Base-by-base conservation (phyloP, 2,888 invertebrate species). In the Apamea anceps region DNA sequence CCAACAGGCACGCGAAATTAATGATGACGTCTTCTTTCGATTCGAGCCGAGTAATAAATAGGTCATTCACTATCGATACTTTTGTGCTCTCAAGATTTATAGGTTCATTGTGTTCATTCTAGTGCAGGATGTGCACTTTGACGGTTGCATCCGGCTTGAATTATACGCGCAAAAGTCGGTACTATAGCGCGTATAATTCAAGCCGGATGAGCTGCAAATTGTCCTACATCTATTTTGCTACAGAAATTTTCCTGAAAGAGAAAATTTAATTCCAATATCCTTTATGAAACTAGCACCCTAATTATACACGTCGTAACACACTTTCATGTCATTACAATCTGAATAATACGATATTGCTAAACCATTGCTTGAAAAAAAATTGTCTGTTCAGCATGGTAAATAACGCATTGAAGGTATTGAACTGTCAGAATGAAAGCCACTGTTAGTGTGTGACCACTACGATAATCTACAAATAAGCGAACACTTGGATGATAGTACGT, bases 41-140 rank as follows among this genome's bases (percentile, higher is more conserved):
- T 32, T 62, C 25, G 18, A 48, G 25, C 12, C 32, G 28, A 42
- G 45, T 67, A 60, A 67, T 28, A 81, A 85, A 72, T 72, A 77
- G 77, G 37, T 37, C 48, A 51, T 63, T 32, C 48, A 6, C 15
- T 65, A 54, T 63, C 48, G 67, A 65, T 68, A 75, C 25, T 60
- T 79, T 74, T 70, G 60, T 54, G 42, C 21, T 18, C n/a, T 37
- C 54, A 45, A 72, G 48, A 60, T 76, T 75, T 54, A 77, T 84
- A 37, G 62, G 57, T 82, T 71, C 66, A 79, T 71, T 82, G 78
- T 78, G 70, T 82, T 70, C 57, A 45, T 70, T 76, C 32, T 67
- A 54, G n/a, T 60, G 15, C 75, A 71, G 75, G 72, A 85, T 77
- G 67, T 65, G n/a, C 75, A 73, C 67, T 72, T 78, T 78, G 60